These are phyloP conservation scores for Solenopsis invicta DNA, from an alignment of 1,140 invertebrate genomes.

Conservation along the genomic window DNA sequence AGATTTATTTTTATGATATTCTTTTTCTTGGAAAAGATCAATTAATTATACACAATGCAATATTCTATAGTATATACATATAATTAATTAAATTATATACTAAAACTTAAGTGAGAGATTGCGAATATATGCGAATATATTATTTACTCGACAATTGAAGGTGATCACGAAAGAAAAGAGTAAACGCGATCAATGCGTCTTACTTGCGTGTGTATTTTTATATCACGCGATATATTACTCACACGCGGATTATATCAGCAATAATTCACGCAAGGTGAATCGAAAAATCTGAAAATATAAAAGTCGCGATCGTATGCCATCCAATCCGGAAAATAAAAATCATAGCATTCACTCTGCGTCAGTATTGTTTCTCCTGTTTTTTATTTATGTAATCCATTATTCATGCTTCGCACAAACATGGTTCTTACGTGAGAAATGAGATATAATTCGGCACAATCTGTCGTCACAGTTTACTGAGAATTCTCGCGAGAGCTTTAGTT, in stretches of 20 bases:
- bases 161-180: background rate
- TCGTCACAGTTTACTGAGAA: constrained; percentile 9
- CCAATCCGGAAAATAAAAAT: background rate
- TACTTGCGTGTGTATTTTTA: background rate
- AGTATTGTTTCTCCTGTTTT: background rate
- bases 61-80: background rate
- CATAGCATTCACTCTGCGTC: background rate
- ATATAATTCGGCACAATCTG: background rate
- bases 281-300: background rate
- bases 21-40: background rate
- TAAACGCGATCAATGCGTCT: background rate
- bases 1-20: background rate
- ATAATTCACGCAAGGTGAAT: background rate
- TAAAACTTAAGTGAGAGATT: background rate
- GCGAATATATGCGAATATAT: constrained; percentile 1
- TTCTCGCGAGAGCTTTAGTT: background rate
- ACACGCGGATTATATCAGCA: background rate
- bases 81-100: constrained; percentile 1
- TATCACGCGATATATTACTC: background rate
- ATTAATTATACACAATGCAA: background rate
- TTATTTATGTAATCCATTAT: constrained; percentile 32
- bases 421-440: constrained; percentile 25
- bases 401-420: background rate
- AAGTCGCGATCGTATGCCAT: background rate
- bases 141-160: background rate